Evolutionary conservation across 1,140 invertebrate genomes (phyloP), one percentile per base, ranked within the genome.

Genomic region (Drosophila azteca): DNA sequence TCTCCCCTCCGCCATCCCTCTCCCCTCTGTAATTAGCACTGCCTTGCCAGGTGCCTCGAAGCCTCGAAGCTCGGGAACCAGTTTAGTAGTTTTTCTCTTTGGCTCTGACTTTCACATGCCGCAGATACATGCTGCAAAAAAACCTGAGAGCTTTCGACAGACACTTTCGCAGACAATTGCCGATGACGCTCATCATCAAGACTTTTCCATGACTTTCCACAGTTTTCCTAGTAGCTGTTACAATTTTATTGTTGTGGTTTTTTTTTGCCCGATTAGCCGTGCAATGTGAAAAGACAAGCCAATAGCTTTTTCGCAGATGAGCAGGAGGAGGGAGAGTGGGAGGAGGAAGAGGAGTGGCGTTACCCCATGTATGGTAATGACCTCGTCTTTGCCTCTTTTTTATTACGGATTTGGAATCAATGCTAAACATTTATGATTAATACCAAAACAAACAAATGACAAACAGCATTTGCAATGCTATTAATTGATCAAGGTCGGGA

Each of bases 101-200:
- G 17, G 58, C 51, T 29, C 41, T 62, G 50, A 46, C 69, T 74
- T 74, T 73, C 69, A 77, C 60, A 66, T 45, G 15, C 57, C 59
- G 31, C 31, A 35, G 31, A 11, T 3, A 35, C n/a, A n/a, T n/a
- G n/a, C n/a, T n/a, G n/a, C n/a, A 35, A 35, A 63, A 29, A 60
- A 48, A 62, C 43, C 43, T 54, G 41, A 49, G 58, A 49, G 58
- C 65, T 83, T 75, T 76, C 79, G 84, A 83, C 80, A 84, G 84
- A 83, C 80, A 84, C 77, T 83, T 83, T 83, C 81, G 80, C 80
- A 84, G 54, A 54, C 79, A 63, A 78, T 62, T 39, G 49, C 58
- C 68, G 43, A 31, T 53, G 48, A 45, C 61, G 61, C 35, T 11
- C 35, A 20, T 39, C 11, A 39, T 13, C 3, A 45, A 53, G 58